Base-by-base conservation (phyloP, 2,888 invertebrate species). In the Ophraella communa region DNA sequence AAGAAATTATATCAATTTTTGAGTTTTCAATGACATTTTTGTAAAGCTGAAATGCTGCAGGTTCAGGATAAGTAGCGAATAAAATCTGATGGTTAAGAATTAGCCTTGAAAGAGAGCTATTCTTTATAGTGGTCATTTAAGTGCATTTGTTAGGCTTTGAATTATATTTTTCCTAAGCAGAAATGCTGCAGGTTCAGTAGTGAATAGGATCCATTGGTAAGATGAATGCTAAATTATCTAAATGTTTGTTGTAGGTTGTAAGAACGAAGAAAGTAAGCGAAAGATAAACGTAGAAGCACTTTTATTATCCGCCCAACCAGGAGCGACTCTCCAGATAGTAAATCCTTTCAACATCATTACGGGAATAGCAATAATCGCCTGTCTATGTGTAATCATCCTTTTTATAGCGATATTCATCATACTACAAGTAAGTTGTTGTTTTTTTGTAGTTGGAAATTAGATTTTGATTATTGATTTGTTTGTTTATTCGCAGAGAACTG, bases 371-470 rank as follows among this genome's bases (percentile, higher is more conserved):
- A 84, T 89, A 67, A 87, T 88, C 60, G 87, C 87, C 61, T 91
- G 91, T 77, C 85, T 90, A 61, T 87, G 89, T 67, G 89, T 90
- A 67, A 85, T 90, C 14, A 87, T 88, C 1, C 83, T 93, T 59
- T 91, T 92, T 79, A 85, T 89, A 17, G 86, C 88, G 20, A 88
- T 91, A 69, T 88, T 93, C 76, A 84, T 90, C 71, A 86, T 89
- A 62, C 81, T 92, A 75, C 92, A 93, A 89, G 92, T 92, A 81
- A 76, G 79, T 30, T 3, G 1, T 35, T 14, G 10, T 33, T 33
- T 33, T 11, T 33, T 11, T 7, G 8, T 4, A 27, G 27, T 8
- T 27, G 1, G 8, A 27, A 27, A n/a, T n/a, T n/a, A 27, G 27
- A 27, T 27, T 27, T 27, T 27, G 1, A 27, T 35, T 35, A 35